These are phyloP conservation scores for Ichneumoninae sp. DNA, from an alignment of 2,888 invertebrate species.

Conservation along the genomic window DNA sequence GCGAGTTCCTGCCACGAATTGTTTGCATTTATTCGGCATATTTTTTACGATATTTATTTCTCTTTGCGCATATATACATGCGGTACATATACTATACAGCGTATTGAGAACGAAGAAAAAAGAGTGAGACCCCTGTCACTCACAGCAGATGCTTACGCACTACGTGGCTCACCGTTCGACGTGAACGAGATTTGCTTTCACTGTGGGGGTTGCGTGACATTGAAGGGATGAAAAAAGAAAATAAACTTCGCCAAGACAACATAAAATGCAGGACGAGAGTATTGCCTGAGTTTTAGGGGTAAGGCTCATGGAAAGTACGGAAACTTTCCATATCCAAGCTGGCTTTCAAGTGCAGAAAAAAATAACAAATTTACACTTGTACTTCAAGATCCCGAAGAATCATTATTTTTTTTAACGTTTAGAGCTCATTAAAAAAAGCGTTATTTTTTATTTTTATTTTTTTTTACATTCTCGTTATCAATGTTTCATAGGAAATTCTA, in stretches of 20 bases:
- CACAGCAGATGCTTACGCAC: conserved; percentile 72
- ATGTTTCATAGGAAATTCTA: not conserved
- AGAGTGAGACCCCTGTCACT: conserved; percentile 74
- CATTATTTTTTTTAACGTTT: not conserved
- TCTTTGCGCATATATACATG: conserved; percentile 59
- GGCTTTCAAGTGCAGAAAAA: not conserved
- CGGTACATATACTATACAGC: not conserved
- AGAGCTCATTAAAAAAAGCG: not conserved
- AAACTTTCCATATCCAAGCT: conserved; percentile 20
- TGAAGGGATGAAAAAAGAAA: conserved; percentile 45
- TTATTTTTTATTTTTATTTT: not conserved
- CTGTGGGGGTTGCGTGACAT: conserved; percentile 19
- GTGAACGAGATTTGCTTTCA: conserved; percentile 62
- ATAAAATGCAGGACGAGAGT: conserved; percentile 63
- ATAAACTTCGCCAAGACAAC: conserved; percentile 52
- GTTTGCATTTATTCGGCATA: conserved; percentile 81
- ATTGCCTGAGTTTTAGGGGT: conserved; percentile 21
- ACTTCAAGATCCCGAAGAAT: not conserved
- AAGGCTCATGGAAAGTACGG: not conserved
- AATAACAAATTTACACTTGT: not conserved
- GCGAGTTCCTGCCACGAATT: conserved; percentile 76
- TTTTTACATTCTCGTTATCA: not conserved
- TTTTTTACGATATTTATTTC: conserved; percentile 82
- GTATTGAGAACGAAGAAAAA: conserved; percentile 48
- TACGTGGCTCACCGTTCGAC: conserved; percentile 55